Conservation (phyloP, 2,797 vertebrate species). For the Peromyscus attwateri region DNA sequence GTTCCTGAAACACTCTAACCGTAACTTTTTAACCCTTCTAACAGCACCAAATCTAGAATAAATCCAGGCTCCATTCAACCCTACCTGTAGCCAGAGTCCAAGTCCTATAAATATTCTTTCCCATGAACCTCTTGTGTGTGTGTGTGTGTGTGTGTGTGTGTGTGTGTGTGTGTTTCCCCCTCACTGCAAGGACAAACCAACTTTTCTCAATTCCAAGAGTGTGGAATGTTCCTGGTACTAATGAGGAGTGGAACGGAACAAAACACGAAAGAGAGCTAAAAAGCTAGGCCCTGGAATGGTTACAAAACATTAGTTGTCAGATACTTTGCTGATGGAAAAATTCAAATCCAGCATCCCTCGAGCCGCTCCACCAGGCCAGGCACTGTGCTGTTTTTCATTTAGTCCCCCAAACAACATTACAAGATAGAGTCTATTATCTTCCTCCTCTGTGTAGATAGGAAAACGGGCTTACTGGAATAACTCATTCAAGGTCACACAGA, state of each 20-base stretch:
- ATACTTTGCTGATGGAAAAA: conserved; percentile 9
- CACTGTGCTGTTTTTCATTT: background rate
- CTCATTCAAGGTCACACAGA: background rate
- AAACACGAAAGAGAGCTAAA: background rate
- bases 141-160: fast-evolving
- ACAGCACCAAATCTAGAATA: background rate
- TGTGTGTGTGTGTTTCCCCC: background rate
- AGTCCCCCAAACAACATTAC: background rate
- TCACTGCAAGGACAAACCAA: background rate
- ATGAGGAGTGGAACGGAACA: background rate
- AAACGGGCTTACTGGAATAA: conserved; percentile 32
- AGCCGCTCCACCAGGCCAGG: background rate
- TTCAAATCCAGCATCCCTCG: background rate
- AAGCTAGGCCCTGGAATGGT: background rate
- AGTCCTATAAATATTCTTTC: background rate
- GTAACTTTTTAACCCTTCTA: background rate
- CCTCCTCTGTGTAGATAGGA: background rate
- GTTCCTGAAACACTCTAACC: background rate
- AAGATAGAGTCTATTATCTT: background rate
- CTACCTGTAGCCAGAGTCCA: background rate
- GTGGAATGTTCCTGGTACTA: background rate
- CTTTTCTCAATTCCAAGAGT: background rate
- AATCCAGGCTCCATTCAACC: background rate
- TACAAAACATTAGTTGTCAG: background rate
- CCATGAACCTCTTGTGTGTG: background rate